Base-by-base conservation (phyloP, 2,888 invertebrate genomes). In the Dryococelus australis region DNA sequence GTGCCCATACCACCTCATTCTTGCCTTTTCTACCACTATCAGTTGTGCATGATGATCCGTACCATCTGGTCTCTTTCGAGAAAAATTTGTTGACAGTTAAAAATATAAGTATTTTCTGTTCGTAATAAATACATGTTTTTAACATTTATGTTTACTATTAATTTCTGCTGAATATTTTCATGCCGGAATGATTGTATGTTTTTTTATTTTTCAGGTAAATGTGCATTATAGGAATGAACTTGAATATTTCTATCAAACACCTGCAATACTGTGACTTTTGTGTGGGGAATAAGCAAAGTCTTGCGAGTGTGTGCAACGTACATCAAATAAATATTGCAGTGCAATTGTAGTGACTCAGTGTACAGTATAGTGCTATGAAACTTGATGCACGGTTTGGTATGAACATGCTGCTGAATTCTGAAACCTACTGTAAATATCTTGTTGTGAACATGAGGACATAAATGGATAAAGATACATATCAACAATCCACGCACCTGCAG, bases 171-270 rank as follows among this genome's bases (percentile, higher is more conserved):
- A 35, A 35, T 3, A 35, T 35, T 35, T 35, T 35, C 35, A 4
- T 24, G 53, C 16, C 12, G 51, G 9, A 1, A 8, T 51, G 43
- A 47, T 85, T 27, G 27, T 43, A 35, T 26, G 20, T 26, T 26
- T 83, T 35, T 83, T 26, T 83, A 20, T 26, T 27, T 85, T 85
- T 26, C 85, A 85, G 85, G 85, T 85, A 43, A 47, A 85, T 16
- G 27, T 43, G 65, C 65, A n/a, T 65, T 65, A 65, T 65, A 65
- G 65, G 65, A 65, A 65, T 65, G 12, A 65, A 9, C 65, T 24
- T 9, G n/a, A 24, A 24, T 65, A 24, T 65, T 65, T 65, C 24
- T 65, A 24, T 65, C 65, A 65, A 65, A 65, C 10, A 24, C 65
- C 65, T 24, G 65, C 65, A 65, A 65, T 65, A 65, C 16, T 24